Evolutionary conservation across 2,888 invertebrate species (phyloP).

Genomic region (Hemithea aestivaria): DNA sequence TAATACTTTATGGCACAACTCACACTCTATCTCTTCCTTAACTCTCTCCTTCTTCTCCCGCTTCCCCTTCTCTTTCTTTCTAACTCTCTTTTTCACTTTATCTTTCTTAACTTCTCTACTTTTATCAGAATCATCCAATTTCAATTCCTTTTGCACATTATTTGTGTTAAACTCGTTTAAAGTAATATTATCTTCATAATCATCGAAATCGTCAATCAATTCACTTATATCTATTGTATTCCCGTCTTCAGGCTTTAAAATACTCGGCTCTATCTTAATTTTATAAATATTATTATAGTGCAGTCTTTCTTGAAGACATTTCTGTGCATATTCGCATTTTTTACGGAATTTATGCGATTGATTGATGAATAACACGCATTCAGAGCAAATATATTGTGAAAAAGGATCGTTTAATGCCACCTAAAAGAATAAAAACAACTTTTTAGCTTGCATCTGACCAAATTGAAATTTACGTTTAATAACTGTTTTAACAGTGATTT

Average conservation of each 20-base stretch:
- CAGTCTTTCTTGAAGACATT: conserved; percentile 17
- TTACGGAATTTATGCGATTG: conserved; percentile 38
- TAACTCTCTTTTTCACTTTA: conserved; percentile 22
- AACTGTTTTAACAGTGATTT: neutral
- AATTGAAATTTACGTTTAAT: no score
- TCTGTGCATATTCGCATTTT: conserved; percentile 37
- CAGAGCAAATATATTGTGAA: conserved; percentile 41
- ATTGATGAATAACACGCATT: conserved; percentile 36
- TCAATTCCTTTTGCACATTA: no score
- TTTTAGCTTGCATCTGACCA: no score
- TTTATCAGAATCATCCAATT: no score
- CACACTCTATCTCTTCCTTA: conserved; percentile 59
- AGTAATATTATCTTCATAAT: conserved; percentile 42
- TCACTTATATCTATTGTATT: conserved; percentile 41
- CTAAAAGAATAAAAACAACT: conserved; percentile 26
- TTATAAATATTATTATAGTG: conserved; percentile 8
- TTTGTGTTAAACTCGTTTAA: conserved; percentile 28
- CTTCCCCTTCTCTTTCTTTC: conserved; percentile 30
- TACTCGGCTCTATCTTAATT: conserved; percentile 36
- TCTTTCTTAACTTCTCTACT: conserved; percentile 4
- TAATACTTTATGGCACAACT: conserved; percentile 62
- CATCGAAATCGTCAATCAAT: conserved; percentile 36
- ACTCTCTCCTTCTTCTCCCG: conserved; percentile 32
- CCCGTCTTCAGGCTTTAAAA: conserved; percentile 19
- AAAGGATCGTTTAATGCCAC: conserved; percentile 35